Evolutionary conservation across 1,140 invertebrate species (phyloP).

Genomic region (Copidosoma floridanum): DNA sequence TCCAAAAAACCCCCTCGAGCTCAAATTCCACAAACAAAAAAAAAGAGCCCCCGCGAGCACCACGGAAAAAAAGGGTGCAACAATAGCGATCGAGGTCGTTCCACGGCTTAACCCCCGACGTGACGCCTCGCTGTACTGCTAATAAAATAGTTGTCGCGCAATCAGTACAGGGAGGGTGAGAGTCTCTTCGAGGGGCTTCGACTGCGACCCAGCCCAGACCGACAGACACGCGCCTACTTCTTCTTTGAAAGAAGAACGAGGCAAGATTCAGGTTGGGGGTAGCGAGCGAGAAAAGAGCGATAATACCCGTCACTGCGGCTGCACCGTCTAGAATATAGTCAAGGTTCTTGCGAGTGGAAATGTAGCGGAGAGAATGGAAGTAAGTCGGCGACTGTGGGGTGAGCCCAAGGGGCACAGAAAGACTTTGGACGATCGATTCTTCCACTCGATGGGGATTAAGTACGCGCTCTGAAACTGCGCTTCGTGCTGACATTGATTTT

Average conservation of each 20-base stretch:
- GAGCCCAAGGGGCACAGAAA: too few relatives aligned
- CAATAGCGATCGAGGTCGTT: conserved; percentile 32
- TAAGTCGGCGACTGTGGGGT: too few relatives aligned
- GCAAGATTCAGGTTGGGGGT: too few relatives aligned
- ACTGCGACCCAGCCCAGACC: too few relatives aligned
- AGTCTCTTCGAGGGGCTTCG: conserved; percentile 17
- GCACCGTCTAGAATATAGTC: background rate
- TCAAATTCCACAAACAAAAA: too few relatives aligned
- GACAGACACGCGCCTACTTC: too few relatives aligned
- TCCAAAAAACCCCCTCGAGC: too few relatives aligned
- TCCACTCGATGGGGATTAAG: conserved; percentile 10
- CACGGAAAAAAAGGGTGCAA: background rate
- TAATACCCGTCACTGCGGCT: background rate
- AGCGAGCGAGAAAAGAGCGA: conserved; percentile 1
- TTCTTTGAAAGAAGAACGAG: too few relatives aligned
- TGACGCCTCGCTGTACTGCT: conserved; percentile 34
- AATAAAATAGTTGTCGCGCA: conserved; percentile 38
- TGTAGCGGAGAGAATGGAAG: background rate
- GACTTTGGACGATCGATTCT: conserved; percentile 17
- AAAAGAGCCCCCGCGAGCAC: background rate
- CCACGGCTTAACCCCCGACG: conserved; percentile 12
- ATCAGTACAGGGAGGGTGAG: conserved; percentile 28
- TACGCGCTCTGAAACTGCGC: too few relatives aligned
- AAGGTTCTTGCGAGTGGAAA: background rate
- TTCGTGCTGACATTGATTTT: too few relatives aligned